Percentiles rank a stretch among this genome's conserved stretches.
Evolutionary conservation across 2,113 vertebrate species (phyloP).

Genomic region (Uria aalge): DNA sequence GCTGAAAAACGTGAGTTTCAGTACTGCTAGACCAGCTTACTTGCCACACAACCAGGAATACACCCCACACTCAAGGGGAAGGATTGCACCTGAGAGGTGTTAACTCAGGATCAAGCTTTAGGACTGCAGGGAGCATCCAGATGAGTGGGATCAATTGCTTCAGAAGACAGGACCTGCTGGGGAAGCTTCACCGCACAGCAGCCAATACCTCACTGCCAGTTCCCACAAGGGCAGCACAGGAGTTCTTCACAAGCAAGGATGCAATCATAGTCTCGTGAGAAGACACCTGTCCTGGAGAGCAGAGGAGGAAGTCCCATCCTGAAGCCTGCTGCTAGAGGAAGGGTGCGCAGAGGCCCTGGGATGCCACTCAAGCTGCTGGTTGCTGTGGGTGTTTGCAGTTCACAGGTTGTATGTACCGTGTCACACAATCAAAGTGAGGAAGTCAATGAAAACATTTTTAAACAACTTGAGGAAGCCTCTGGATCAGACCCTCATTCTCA

Average conservation of each 20-base stretch:
- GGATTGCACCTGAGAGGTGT: neutral
- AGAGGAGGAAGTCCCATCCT: neutral
- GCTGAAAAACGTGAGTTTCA: neutral
- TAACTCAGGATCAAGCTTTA: neutral
- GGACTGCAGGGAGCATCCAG: neutral
- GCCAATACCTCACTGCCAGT: accelerated
- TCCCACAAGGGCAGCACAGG: neutral
- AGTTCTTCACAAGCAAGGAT: neutral
- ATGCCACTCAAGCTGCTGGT: accelerated
- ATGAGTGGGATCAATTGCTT: neutral
- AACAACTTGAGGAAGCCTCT: neutral
- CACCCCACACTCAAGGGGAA: neutral
- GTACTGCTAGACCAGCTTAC: neutral
- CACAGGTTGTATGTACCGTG: accelerated
- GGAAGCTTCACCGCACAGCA: neutral
- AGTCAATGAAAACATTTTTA: neutral
- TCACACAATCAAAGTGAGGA: neutral
- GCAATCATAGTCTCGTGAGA: neutral
- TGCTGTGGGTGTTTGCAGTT: neutral
- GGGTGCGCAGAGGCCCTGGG: accelerated
- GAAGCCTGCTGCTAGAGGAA: neutral
- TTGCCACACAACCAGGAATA: neutral
- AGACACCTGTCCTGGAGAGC: neutral
- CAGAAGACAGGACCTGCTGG: neutral
- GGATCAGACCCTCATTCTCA: neutral